Percentiles rank a stretch among this genome's conserved stretches.
Evolutionary conservation across 2,113 vertebrate species (phyloP).

Genomic region (Aegithalos caudatus): DNA sequence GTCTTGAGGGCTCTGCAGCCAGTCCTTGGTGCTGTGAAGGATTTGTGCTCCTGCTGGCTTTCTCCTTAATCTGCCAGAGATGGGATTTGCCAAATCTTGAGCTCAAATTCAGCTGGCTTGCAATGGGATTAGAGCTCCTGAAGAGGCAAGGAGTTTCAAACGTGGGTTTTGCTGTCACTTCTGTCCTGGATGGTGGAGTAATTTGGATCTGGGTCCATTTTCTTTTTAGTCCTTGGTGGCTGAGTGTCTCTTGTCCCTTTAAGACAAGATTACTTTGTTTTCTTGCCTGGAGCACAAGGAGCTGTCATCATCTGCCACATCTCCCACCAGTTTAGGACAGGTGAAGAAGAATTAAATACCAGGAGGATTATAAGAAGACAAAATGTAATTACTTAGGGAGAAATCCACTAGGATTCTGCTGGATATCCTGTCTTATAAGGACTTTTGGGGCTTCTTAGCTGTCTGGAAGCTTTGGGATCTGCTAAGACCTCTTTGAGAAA

Average conservation of each 20-base stretch:
- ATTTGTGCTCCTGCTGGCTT: neutral
- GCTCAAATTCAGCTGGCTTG: neutral
- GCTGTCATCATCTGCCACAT: neutral
- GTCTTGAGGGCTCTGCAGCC: neutral
- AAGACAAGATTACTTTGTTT: neutral
- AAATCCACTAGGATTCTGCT: neutral
- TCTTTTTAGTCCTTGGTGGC: neutral
- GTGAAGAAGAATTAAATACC: neutral
- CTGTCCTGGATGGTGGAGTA: neutral
- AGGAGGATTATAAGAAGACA: neutral
- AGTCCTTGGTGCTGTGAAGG: neutral
- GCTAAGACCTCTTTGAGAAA: neutral
- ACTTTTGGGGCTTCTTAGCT: neutral
- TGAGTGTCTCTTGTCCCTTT: neutral
- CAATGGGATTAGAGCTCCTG: neutral
- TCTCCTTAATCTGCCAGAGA: neutral
- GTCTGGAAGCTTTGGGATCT: constrained; percentile 11
- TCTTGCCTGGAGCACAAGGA: neutral
- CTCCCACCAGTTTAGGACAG: neutral
- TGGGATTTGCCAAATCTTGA: neutral
- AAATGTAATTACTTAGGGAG: neutral
- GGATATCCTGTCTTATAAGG: neutral
- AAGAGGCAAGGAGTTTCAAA: neutral
- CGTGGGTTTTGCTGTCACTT: neutral
- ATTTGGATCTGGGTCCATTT: neutral